Base-by-base conservation (phyloP, 2,888 invertebrate genomes). In the Cremastinae sp. region DNA sequence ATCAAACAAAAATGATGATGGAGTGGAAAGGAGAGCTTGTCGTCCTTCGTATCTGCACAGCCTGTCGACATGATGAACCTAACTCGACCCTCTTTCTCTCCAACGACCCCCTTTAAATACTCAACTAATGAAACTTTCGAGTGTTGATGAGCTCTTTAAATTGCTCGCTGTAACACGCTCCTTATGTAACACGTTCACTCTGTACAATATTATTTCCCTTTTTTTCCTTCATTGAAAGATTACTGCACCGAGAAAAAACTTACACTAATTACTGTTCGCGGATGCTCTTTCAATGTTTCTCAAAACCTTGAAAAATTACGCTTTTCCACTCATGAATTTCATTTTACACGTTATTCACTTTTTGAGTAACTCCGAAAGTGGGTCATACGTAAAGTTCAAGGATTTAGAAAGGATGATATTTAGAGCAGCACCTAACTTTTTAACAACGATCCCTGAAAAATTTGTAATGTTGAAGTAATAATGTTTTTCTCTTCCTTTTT, bases 61-160 rank as follows among this genome's bases (percentile, higher is more conserved):
- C 55, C 47, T 14, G 47, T 56, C 56, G 49, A 39, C 55, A 14
- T 20, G 16, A 55, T 35, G 39, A 39, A 22, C 28, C 35, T n/a
- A n/a, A n/a, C 41, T 45, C 16, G 43, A 37, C 45, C 51, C 37
- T 45, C 28, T 59, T 53, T 22, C 35, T 66, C 47, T 37, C 62
- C 37, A 58, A 62, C 39, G 58, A 53, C 51, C 55, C 37, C 41
- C 62, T 58, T 72, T 56, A 68, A 72, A 64, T 73, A 76, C 18
- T 58, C 45, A 37, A 45, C 75, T 76, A 72, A 76, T 76, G 72
- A 72, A 76, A 73, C 62, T 73, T 76, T 62, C 72, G 62, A 68
- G 51, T 58, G 58, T 8, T 35, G 20, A 55, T 41, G 41, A 43
- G 35, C 37, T 28, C 64, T 55, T 53, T 20, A 59, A 47, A 47